These are phyloP conservation scores for Hydraecia micacea DNA, from an alignment of 2,888 invertebrate genomes.

Conservation along the genomic window DNA sequence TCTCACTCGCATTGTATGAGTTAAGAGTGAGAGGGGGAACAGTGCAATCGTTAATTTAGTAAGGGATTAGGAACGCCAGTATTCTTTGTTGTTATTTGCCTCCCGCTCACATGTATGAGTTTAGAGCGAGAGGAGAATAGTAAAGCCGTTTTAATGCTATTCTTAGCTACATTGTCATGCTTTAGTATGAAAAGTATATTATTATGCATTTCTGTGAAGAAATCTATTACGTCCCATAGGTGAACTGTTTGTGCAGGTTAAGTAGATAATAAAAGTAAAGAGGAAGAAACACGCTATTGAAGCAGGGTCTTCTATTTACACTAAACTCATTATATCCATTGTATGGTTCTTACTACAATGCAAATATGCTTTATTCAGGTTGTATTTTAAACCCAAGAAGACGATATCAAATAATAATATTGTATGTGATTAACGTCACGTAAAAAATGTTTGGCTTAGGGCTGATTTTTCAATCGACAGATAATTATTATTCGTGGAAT, in stretches of 20 bases:
- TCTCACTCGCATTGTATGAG: slow-evolving; percentile 4
- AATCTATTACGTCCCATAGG: not conserved
- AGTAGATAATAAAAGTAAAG: not conserved
- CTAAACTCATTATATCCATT: not conserved
- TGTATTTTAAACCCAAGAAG: not conserved
- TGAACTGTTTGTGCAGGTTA: not conserved
- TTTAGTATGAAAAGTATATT: slow-evolving; percentile 13
- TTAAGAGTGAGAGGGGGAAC: not conserved
- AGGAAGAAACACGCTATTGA: not conserved
- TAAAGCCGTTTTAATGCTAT: not conserved
- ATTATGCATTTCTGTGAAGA: not conserved
- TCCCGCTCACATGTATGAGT: not conserved
- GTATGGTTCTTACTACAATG: not conserved
- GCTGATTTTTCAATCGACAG: too few relatives aligned
- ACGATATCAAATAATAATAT: not conserved
- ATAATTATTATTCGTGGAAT: too few relatives aligned
- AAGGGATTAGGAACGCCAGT: not conserved
- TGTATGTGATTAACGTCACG: not conserved
- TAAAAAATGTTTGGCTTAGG: not conserved
- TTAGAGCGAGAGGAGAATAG: slow-evolving; percentile 6
- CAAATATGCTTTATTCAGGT: slow-evolving; percentile 1
- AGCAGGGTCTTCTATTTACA: slow-evolving; percentile 15
- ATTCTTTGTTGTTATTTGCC: slow-evolving; percentile 8
- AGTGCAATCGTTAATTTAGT: slow-evolving; percentile 6
- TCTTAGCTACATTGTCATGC: slow-evolving; percentile 8